Evolutionary conservation across 2,888 invertebrate genomes (phyloP), one percentile per base, ranked within the genome.

Genomic region (Phortica magna): DNA sequence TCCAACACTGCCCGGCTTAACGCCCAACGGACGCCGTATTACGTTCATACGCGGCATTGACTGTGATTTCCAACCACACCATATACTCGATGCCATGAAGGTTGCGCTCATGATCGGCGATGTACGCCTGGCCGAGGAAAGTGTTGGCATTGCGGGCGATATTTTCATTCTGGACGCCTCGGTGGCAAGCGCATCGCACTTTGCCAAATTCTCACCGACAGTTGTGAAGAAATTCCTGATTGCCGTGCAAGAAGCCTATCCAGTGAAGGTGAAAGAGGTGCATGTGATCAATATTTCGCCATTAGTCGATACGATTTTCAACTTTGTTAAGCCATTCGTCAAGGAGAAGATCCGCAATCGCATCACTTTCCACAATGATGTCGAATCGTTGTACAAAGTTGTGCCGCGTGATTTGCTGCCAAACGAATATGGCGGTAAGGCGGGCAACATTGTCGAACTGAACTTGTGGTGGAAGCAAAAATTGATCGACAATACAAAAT

Each of bases 211-310:
- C 91, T 96, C 96, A 0, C 97, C 97, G 0, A 93, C 95, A 0
- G 92, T 96, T 73, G 95, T 96, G 74, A 97, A 96, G 93, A 97
- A 97, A 92, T 96, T 97, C 93, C 93, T 97, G 85, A 95, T 96
- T 79, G 96, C 96, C 91, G 96, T 96, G 19, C 96, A 96, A 93
- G 97, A 97, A 92, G 97, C 96, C 5, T 97, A 97, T 91, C 97
- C 97, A 6, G 97, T 97, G 0, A 97, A 96, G 91, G 93, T 97
- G 85, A 97, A 97, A 92, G 96, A 96, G 92, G 96, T 97, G 42
- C 97, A 97, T 89, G 95, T 97, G 0, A 94, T 97, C 87, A 97
- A 97, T 89, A 95, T 96, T 4, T 96, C 96, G 1, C 96, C 97
- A 0, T 91, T 97, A 55, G 96, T 97, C 48, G 96, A 97, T 89